These are phyloP conservation scores for Peromyscus polionotus DNA, from an alignment of 2,113 vertebrate species.

Conservation along the genomic window DNA sequence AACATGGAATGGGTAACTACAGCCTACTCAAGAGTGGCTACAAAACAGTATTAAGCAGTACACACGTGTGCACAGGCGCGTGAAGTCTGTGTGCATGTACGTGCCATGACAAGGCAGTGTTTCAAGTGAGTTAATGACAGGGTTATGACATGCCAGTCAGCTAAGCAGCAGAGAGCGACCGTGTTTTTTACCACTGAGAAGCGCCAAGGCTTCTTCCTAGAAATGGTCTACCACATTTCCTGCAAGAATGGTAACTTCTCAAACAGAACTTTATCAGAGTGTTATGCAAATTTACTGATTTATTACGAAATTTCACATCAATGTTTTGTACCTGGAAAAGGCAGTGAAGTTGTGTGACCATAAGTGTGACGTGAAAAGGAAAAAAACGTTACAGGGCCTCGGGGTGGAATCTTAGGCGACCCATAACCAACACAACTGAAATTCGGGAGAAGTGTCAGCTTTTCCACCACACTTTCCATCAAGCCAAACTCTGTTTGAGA, in stretches of 20 bases:
- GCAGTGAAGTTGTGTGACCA: rapidly evolving
- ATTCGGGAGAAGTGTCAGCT: not conserved
- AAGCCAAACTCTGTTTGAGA: not conserved
- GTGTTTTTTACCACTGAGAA: not conserved
- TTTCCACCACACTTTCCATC: not conserved
- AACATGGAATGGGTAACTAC: not conserved
- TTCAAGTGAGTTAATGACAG: not conserved
- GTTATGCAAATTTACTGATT: not conserved
- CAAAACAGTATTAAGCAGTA: not conserved
- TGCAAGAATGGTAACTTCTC: not conserved
- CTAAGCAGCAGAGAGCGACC: not conserved
- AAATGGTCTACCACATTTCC: not conserved
- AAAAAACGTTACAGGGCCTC: not conserved
- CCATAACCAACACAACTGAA: not conserved
- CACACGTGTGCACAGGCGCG: rapidly evolving
- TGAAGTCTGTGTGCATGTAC: not conserved
- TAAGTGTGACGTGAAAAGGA: not conserved
- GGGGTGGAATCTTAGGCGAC: not conserved
- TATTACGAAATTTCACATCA: not conserved
- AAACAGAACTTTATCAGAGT: conserved; percentile 9
- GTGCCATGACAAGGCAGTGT: too few relatives aligned
- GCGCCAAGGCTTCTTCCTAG: not conserved
- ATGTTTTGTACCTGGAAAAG: not conserved
- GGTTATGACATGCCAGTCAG: not conserved
- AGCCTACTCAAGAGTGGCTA: not conserved